Evolutionary conservation across 1,140 invertebrate genomes (phyloP), one percentile per base, ranked within the genome.

Genomic region (Plutomurus gul): DNA sequence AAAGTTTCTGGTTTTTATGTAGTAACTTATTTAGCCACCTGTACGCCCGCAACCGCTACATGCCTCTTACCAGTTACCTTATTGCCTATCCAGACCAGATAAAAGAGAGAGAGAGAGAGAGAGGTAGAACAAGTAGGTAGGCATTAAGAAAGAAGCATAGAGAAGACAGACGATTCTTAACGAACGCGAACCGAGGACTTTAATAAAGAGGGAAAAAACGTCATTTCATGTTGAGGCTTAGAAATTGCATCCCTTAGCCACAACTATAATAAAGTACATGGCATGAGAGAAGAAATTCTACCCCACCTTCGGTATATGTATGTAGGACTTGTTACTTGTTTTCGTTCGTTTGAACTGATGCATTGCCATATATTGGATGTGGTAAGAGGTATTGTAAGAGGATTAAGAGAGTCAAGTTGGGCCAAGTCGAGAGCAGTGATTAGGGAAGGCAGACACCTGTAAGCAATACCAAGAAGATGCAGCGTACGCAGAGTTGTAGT

Each of bases 11-110:
- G 30, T n/a, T 65, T 36, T 65, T n/a, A 13, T 36, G 16, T 65
- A 30, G 18, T 51, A 51, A 65, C 56, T 65, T 65, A 65, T 65
- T 65, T 65, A 65, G 56, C 56, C 56, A 65, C 56, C 56, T 65
- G 56, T 65, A 65, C 27, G 27, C n/a, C n/a, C n/a, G n/a, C n/a
- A n/a, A n/a, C n/a, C n/a, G n/a, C n/a, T n/a, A n/a, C n/a, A n/a
- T n/a, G n/a, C n/a, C n/a, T n/a, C n/a, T n/a, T n/a, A n/a, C n/a
- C n/a, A n/a, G n/a, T n/a, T 65, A 43, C 11, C 39, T 43, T 43
- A n/a, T 3, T 13, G 30, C 11, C 30, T 27, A 65, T 65, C 36
- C 30, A 30, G 27, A 30, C 16, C 25, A 33, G 10, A 33, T 0
- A 13, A 30, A 60, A 60, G 13, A n/a, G 30, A 65, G 13, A 33